Evolutionary conservation across 1,140 invertebrate species (phyloP).

Genomic region (Drosophila ogumai): DNA sequence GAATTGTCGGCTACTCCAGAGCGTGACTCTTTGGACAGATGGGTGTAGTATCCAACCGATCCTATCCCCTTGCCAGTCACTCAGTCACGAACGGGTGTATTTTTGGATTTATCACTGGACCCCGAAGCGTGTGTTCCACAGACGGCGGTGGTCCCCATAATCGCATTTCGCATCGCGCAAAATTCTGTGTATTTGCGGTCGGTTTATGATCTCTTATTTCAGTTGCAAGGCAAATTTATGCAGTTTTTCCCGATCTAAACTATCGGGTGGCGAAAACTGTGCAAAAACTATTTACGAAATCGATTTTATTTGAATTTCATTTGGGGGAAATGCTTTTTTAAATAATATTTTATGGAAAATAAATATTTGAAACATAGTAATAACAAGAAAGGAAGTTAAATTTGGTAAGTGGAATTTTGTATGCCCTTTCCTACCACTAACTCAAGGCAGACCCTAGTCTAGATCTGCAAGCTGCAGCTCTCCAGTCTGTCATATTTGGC

Average conservation of each 20-base stretch:
- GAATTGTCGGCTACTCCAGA: constrained; percentile 28
- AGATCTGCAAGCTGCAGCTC: too few relatives aligned
- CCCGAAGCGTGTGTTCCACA: constrained; percentile 15
- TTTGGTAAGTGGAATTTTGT: too few relatives aligned
- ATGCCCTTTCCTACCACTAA: too few relatives aligned
- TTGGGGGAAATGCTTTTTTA: too few relatives aligned
- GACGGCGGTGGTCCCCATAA: constrained; percentile 14
- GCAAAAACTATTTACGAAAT: neutral
- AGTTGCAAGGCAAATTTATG: neutral
- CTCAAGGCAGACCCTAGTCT: too few relatives aligned
- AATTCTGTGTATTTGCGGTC: neutral
- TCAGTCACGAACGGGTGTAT: constrained; percentile 66
- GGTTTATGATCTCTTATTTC: constrained; percentile 25
- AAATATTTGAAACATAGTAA: too few relatives aligned
- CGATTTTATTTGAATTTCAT: neutral
- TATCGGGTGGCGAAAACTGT: neutral
- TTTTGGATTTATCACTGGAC: constrained; percentile 56
- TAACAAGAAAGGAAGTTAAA: too few relatives aligned
- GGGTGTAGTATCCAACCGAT: constrained; percentile 37
- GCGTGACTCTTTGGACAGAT: constrained; percentile 68
- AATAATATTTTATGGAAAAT: too few relatives aligned
- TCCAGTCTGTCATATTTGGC: too few relatives aligned
- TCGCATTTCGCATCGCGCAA: neutral
- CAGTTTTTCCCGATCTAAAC: neutral
- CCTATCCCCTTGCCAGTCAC: constrained; percentile 19